Evolutionary conservation across 2,888 invertebrate genomes (phyloP).

Genomic region (Cosmia trapezina): DNA sequence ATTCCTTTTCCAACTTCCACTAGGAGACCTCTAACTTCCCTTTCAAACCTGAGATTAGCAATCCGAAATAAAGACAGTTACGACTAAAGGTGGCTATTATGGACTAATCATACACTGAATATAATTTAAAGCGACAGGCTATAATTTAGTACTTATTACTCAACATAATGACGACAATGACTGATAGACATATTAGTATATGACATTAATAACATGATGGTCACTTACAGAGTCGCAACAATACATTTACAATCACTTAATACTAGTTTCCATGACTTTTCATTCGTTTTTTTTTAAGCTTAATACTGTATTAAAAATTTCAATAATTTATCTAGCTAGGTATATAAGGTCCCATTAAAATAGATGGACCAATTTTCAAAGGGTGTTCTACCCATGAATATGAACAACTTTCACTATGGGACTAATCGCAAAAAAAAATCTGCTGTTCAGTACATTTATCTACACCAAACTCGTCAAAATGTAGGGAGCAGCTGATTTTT

Average conservation of each 20-base stretch:
- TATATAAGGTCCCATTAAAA: no score
- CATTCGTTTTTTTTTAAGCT: neutral
- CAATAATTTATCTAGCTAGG: neutral
- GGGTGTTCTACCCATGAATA: no score
- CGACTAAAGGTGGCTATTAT: conserved; percentile 20
- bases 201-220: conserved; percentile 24
- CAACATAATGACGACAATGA: conserved; percentile 7
- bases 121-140: conserved; percentile 14
- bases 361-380: no score
- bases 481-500: no score
- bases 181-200: neutral
- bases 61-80: neutral
- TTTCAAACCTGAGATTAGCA: neutral
- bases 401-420: no score
- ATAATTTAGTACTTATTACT: conserved; percentile 25
- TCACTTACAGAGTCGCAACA: conserved; percentile 2
- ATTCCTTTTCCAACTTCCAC: neutral
- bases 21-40: neutral
- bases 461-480: no score
- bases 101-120: conserved; percentile 2
- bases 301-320: neutral
- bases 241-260: conserved; percentile 26
- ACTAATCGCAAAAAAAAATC: no score
- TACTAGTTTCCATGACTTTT: conserved; percentile 25
- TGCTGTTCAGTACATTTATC: no score